Evolutionary conservation across 35 echinoderm and acorn worm species (phyloP).

Genomic region (Apostichopus californicus): DNA sequence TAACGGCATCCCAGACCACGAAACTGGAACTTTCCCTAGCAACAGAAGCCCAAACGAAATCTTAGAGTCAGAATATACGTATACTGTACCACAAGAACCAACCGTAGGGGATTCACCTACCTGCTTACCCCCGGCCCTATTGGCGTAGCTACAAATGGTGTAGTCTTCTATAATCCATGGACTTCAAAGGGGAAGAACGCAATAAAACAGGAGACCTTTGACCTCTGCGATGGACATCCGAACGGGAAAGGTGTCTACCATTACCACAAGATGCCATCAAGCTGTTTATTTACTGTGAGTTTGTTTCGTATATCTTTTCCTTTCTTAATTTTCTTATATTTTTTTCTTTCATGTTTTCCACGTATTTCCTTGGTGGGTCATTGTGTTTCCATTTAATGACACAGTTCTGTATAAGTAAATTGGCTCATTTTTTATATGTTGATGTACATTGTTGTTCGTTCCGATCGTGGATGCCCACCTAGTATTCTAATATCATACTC

Average conservation of each 20-base stretch:
- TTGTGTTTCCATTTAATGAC: not conserved
- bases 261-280: slow-evolving; percentile 64
- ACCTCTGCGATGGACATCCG: slow-evolving; percentile 71
- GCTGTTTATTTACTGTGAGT: slow-evolving; percentile 56
- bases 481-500: not conserved
- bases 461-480: not conserved
- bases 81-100: slow-evolving; percentile 45
- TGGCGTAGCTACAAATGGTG: slow-evolving; percentile 61
- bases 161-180: slow-evolving; percentile 64
- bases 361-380: not conserved
- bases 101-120: not conserved
- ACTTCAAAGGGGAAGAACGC: slow-evolving; percentile 52
- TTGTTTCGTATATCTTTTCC: not conserved
- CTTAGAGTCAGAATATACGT: slow-evolving; percentile 34
- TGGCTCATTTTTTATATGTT: not conserved
- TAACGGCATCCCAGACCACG: slow-evolving; percentile 74
- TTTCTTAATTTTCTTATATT: not conserved
- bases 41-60: slow-evolving; percentile 26
- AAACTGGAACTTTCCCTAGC: slow-evolving; percentile 4
- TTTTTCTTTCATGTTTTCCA: not conserved
- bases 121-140: slow-evolving; percentile 52
- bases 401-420: not conserved
- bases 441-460: not conserved
- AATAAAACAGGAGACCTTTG: slow-evolving; percentile 58
- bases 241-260: slow-evolving; percentile 44